Evolutionary conservation across 2,888 invertebrate genomes (phyloP).

Genomic region (Scaptomyza parva): DNA sequence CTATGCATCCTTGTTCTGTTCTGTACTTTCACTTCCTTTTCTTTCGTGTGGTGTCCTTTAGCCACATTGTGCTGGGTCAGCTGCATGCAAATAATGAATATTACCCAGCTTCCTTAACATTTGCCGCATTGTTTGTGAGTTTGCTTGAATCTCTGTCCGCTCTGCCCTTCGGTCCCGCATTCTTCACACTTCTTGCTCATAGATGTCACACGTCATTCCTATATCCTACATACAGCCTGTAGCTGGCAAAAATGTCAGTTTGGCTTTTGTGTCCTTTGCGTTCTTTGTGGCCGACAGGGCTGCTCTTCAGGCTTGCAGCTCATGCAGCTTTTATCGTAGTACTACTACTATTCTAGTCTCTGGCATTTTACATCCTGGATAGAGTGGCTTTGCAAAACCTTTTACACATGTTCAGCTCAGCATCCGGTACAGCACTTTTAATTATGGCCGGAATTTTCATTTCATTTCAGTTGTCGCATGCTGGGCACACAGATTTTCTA

Average conservation of each 20-base stretch:
- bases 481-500: conserved; percentile 37
- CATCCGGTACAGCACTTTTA: conserved; percentile 52
- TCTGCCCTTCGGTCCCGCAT: conserved; percentile 1
- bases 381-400: conserved; percentile 11
- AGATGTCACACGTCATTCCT: conserved; percentile 63
- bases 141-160: conserved; percentile 21
- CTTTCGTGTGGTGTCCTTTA: not conserved
- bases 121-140: conserved; percentile 32
- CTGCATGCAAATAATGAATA: conserved; percentile 48
- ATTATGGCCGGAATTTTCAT: conserved; percentile 63
- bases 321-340: conserved; percentile 23
- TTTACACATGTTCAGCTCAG: conserved; percentile 47
- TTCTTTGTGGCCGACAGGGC: conserved; percentile 33
- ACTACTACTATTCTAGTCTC: conserved; percentile 1
- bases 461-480: conserved; percentile 39
- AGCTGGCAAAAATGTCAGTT: conserved; percentile 30
- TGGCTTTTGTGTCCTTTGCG: conserved; percentile 42
- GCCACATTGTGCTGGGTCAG: conserved; percentile 51
- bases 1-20: conserved; percentile 17
- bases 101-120: conserved; percentile 49
- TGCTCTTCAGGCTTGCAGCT: conserved; percentile 8
- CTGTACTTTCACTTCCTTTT: conserved; percentile 10
- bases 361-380: conserved; percentile 21
- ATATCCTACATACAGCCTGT: conserved; percentile 33
- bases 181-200: conserved; percentile 35